Evolutionary conservation across 2,888 invertebrate species (phyloP), one percentile per base, ranked within the genome.

Genomic region (Prionchulus punctatus): DNA sequence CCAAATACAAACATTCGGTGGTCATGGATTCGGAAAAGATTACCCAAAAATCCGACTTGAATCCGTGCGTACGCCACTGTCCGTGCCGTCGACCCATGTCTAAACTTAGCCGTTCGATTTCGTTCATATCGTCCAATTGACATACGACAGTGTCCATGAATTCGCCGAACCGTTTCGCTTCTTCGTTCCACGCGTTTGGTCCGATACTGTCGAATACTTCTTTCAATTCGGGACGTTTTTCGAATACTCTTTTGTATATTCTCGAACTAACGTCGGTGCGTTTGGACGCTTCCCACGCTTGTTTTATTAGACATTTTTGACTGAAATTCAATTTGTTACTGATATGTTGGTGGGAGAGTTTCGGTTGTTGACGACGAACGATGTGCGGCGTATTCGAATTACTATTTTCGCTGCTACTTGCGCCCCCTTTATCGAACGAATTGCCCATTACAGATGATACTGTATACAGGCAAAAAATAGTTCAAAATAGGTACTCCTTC

Each of bases 21-120:
- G 67, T 67, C 60, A 69, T 66, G 2, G 67, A 66, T 57, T 69
- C 69, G 0, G 69, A 66, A 15, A 68, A 57, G 1, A 64, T 63
- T 1, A 69, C 69, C 68, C 68, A 69, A 58, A 69, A 68, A 58
- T 69, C 67, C 4, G 69, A 67, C 43, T 69, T 69, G 58, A 69
- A 69, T 4, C 69, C 69, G 48, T 53, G 30, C 25, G 4, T 3
- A 30, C 55, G 49, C 50, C n/a, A 53, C 4, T n/a, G 18, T 2
- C n/a, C 55, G 23, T 49, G 30, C 4, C 27, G 49, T 21, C 27
- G 52, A 18, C 55, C 55, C 23, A 52, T n/a, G 12, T 53, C 49
- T n/a, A 52, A 43, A 21, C 50, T 31, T 26, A n/a, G 2, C 18
- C n/a, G 7, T 30, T 27, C 25, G 28, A 55, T n/a, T 27, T 4